A percentile compares a stretch with the other conserved stretches of the same genome.
These are phyloP conservation scores for Vireo altiloquus DNA, from an alignment of 2,113 vertebrate species.

Conservation along the genomic window DNA sequence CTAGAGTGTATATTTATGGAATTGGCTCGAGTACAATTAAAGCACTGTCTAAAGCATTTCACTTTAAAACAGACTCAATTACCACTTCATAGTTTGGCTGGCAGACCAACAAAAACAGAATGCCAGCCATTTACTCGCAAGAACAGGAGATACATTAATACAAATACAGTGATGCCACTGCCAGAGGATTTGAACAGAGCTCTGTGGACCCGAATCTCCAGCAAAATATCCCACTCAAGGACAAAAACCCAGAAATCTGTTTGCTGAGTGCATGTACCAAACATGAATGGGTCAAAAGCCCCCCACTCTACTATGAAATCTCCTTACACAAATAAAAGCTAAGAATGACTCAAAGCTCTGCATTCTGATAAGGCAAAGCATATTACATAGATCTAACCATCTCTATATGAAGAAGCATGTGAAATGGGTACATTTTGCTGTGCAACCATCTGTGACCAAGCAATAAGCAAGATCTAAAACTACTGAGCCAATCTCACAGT, in stretches of 20 bases:
- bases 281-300: neutral
- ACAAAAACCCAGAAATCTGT: neutral
- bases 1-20: neutral
- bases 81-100: slow-evolving; percentile 54
- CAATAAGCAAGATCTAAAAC: neutral
- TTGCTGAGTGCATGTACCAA: neutral
- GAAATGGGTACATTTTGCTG: slow-evolving; percentile 14
- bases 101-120: slow-evolving; percentile 58
- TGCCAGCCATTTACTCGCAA: slow-evolving; percentile 52
- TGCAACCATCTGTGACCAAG: slow-evolving; percentile 10
- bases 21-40: slow-evolving; percentile 45
- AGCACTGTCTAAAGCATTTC: slow-evolving; percentile 57
- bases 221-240: neutral
- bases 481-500: neutral
- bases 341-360: neutral
- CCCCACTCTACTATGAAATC: neutral
- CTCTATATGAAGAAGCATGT: neutral
- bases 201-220: neutral
- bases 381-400: neutral
- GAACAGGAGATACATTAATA: slow-evolving; percentile 61
- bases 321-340: neutral
- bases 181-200: neutral
- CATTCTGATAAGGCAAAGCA: neutral
- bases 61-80: slow-evolving; percentile 57
- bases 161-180: slow-evolving; percentile 1